Percentiles rank a stretch among this genome's conserved stretches.
Conservation (phyloP, 2,888 invertebrate genomes). For the Ophonus ardosiacus region DNA sequence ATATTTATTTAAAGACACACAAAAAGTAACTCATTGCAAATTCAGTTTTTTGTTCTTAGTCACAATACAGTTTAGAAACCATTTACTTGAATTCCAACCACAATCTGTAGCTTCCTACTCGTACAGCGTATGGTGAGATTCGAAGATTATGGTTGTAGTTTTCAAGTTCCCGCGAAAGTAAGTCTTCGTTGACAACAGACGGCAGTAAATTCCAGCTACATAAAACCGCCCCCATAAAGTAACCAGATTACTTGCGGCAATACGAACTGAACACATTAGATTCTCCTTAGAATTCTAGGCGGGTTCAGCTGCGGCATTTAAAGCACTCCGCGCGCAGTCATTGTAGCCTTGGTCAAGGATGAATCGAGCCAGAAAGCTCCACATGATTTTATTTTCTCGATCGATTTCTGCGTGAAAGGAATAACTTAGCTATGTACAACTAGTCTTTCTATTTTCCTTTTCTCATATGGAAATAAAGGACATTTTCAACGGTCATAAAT, state of each 20-base stretch:
- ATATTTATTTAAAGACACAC: no score
- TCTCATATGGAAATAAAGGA: background rate
- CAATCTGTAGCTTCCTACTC: no score
- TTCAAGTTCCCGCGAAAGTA: conserved; percentile 3
- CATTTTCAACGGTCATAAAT: no score
- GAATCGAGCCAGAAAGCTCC: conserved; percentile 40
- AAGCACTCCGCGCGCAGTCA: conserved; percentile 30
- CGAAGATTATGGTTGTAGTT: background rate
- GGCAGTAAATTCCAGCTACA: conserved; percentile 26
- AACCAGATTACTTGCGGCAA: conserved; percentile 51
- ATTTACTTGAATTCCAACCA: no score
- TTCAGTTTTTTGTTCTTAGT: no score
- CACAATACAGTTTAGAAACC: no score
- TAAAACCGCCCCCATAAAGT: conserved; percentile 48
- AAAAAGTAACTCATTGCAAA: no score
- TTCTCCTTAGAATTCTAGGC: conserved; percentile 48
- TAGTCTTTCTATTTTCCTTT: background rate
- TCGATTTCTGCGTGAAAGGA: conserved; percentile 41
- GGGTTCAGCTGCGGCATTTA: conserved; percentile 39
- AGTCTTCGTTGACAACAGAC: conserved; percentile 11
- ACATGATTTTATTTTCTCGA: conserved; percentile 16
- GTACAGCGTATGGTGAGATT: no score
- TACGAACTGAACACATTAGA: conserved; percentile 29
- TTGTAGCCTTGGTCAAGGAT: conserved; percentile 55
- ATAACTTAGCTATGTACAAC: conserved; percentile 1